Base-by-base conservation (phyloP, 2,113 vertebrate species). In the Anseranas semipalmata region DNA sequence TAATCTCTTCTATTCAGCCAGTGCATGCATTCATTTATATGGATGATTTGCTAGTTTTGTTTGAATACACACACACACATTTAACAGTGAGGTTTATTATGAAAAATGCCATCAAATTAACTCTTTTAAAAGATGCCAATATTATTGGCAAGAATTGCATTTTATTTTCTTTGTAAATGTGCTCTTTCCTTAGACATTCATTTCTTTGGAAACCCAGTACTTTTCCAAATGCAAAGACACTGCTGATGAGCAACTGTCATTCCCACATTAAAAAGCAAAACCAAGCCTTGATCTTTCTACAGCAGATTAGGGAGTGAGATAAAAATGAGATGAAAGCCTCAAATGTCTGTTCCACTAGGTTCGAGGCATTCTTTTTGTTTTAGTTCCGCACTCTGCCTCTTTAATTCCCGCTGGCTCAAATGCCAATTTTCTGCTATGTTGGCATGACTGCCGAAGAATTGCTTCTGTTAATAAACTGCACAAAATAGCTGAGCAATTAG, bases 391-490 rank as follows among this genome's bases (percentile, higher is more conserved):
- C 97, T 98, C 97, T 98, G 97, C 98, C 96, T 98, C 97, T 98
- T 98, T 98, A 98, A 98, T 98, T 99, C 98, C 98, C 97, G 97
- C 97, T 98, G 98, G 98, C 98, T 98, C 97, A 98, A 98, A 98
- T 98, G 98, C 98, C 98, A 98, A 98, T 99, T 99, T 99, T 99
- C 98, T 98, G 99, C 98, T 98, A 98, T 98, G 98, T 98, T 98
- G 98, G 98, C 98, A 97, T 96, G 98, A 96, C 98, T 98, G 98
- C 98, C 96, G 97, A 98, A 96, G 98, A 98, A 98, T 98, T 97
- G 97, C 98, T 98, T 99, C 98, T 98, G 98, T 98, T 99, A 99
- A 99, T 98, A 98, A 98, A 97, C 97, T 94, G 96, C 97, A 98
- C 98, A 95, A 94, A 98, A 98, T 98, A 98, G 98, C 98, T 97